Evolutionary conservation across 2,797 vertebrate species (phyloP), one percentile per base, ranked within the genome.

Genomic region (Parotocinclus haroldoi): DNA sequence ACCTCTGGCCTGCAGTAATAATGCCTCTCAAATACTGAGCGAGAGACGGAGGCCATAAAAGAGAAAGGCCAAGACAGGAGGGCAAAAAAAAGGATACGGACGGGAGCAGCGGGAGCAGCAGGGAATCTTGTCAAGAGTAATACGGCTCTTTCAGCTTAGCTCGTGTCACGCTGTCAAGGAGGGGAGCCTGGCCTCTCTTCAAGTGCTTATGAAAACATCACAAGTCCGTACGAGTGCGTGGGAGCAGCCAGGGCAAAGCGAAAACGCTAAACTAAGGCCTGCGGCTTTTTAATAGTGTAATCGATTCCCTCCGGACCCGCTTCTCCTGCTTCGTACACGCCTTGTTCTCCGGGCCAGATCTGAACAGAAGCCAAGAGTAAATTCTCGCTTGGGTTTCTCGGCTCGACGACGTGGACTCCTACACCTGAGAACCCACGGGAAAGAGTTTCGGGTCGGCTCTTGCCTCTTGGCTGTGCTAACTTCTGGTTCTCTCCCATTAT

Each of bases 291-390:
- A n/a, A 13, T 18, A 46, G 40, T 13, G 42, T 46, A 55, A 55
- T 76, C 68, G 77, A 44, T 74, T 72, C 79, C 64, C 70, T 48
- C 39, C 62, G 52, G 74, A 72, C 42, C 54, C 69, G 39, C 59
- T 74, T 37, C 39, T 52, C 53, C 18, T 69, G 73, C 76, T 81
- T 77, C 83, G 85, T 88, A 82, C 88, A 87, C 88, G 79, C 79
- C 81, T 76, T 85, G 84, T 86, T 86, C 85, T 82, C 80, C 37
- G 17, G 81, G 81, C 79, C 77, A 74, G 63, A 63, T 79, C 79
- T 68, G 68, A 56, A 60, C 63, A 75, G 12, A 17, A 79, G 84
- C 87, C 27, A 27, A 10, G 54, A 59, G 77, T 73, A 77, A 78
- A 71, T 61, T 59, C 70, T 68, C 78, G 76, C 84, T 79, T 81